phyloP scores from a whole-genome alignment of 2,888 invertebrate species.

The Pseudococcus viburni region DNA sequence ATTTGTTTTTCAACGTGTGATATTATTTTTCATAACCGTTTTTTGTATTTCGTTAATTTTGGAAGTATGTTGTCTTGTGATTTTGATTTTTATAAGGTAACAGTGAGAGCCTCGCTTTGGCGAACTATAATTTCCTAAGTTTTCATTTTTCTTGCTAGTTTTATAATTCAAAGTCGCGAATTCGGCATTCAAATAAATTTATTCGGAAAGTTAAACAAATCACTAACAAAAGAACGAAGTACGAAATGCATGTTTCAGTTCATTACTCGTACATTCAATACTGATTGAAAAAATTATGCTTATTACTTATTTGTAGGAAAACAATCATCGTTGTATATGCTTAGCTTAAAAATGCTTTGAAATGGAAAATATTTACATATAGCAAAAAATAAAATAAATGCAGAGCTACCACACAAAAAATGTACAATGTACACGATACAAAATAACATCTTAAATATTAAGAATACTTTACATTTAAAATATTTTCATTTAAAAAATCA shows the following conservation, averaged over 20 bases:
- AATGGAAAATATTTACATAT: neutral
- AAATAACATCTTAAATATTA: slow-evolving; percentile 26
- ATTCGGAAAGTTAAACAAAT: neutral
- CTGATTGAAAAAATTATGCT: neutral
- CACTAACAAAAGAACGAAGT: neutral
- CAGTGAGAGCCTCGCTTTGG: too few species aligned
- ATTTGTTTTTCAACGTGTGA: neutral
- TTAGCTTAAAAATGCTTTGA: too few species aligned
- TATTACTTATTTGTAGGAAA: too few species aligned
- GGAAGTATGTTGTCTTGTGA: too few species aligned
- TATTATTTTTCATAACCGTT: neutral
- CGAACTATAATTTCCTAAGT: neutral
- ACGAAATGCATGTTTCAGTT: neutral
- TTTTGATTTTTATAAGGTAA: too few species aligned
- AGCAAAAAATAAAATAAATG: neutral
- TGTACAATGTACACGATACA: neutral
- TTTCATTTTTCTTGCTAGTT: neutral
- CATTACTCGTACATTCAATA: neutral
- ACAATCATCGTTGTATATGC: too few species aligned
- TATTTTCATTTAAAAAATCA: neutral
- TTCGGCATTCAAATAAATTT: neutral
- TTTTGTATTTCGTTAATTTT: neutral
- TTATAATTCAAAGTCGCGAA: neutral
- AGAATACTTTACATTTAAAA: neutral
- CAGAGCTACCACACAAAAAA: neutral